Conservation (phyloP, 2,113 vertebrate genomes). For the Neodon shergylaensis region DNA sequence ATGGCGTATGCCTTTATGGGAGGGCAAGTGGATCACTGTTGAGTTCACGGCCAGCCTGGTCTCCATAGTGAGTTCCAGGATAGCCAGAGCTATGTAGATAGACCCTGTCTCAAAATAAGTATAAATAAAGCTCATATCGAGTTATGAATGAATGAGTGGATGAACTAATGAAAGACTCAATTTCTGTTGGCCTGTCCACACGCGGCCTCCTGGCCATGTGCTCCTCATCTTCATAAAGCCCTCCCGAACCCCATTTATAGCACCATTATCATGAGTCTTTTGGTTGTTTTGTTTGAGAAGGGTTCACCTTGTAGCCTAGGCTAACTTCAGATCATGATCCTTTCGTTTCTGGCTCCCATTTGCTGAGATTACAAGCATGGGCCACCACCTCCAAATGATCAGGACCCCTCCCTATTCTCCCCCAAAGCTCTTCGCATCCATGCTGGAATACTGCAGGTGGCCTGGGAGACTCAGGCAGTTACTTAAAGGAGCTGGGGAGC, state of each 20-base stretch:
- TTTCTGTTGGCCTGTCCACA: too few relatives aligned
- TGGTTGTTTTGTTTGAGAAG: background rate
- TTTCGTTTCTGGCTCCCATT: background rate
- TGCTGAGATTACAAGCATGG: background rate
- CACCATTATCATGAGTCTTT: background rate
- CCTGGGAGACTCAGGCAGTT: background rate
- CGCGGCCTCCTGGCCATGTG: background rate
- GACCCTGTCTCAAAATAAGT: background rate
- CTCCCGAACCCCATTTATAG: background rate
- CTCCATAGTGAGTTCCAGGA: background rate
- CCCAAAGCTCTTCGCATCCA: background rate
- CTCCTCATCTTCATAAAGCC: background rate
- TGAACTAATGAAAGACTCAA: too few relatives aligned
- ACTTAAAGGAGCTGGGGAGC: background rate
- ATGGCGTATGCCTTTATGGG: background rate
- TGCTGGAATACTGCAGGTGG: fast-evolving
- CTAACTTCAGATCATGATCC: background rate
- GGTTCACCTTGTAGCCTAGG: background rate
- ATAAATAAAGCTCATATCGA: background rate
- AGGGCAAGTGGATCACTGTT: background rate
- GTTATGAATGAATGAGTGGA: background rate
- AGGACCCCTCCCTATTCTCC: background rate
- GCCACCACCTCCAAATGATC: background rate
- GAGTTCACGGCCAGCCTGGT: background rate
- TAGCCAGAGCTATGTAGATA: background rate